Evolutionary conservation across 2,888 invertebrate genomes (phyloP).

Genomic region (Malacosoma neustria): DNA sequence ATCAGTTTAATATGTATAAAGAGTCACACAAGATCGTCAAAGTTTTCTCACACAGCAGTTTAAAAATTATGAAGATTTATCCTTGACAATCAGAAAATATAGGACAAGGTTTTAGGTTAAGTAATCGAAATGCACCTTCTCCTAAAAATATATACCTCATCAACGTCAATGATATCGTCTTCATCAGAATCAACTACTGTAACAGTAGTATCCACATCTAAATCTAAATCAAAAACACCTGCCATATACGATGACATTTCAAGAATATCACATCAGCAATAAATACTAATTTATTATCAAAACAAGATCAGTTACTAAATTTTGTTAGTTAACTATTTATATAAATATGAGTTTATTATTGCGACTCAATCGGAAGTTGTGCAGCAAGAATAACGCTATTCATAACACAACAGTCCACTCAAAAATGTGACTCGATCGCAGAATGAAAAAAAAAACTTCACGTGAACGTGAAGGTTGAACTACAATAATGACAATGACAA

Average conservation of each 20-base stretch:
- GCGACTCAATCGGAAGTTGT: neutral
- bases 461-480: neutral
- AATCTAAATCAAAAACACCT: constrained; percentile 95
- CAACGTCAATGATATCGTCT: constrained; percentile 91
- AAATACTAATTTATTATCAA: constrained; percentile 27
- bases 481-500: neutral
- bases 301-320: constrained; percentile 7
- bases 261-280: constrained; percentile 67
- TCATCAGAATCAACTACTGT: constrained; percentile 85
- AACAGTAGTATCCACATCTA: constrained; percentile 78
- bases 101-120: constrained; percentile 75
- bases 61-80: constrained; percentile 23
- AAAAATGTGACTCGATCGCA: neutral
- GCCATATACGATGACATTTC: constrained; percentile 81
- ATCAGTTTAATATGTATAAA: too few species aligned
- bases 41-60: neutral
- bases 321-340: neutral
- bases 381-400: neutral
- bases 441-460: neutral
- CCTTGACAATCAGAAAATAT: constrained; percentile 65
- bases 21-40: neutral
- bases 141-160: constrained; percentile 80
- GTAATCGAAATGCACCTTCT: constrained; percentile 19
- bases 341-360: neutral
- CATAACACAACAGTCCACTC: neutral